These are phyloP conservation scores for Caenorhabditis remanei DNA, from an alignment of 1,140 invertebrate genomes.

Conservation along the genomic window DNA sequence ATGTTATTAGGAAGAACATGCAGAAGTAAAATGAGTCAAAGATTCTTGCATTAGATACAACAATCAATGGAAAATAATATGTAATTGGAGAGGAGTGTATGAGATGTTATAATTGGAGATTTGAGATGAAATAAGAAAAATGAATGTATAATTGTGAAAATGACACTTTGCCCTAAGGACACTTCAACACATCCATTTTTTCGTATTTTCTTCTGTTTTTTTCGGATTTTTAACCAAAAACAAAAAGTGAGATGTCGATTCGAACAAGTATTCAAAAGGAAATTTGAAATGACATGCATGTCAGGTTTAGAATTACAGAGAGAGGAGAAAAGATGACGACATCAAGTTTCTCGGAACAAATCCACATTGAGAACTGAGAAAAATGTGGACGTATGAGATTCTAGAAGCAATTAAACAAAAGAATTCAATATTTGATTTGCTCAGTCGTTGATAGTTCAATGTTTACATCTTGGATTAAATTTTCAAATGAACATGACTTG, in stretches of 20 bases:
- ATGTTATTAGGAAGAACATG: too few species aligned
- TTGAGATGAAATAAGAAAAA: conserved; percentile 2
- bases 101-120: background rate
- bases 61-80: background rate
- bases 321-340: background rate
- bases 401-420: too few species aligned
- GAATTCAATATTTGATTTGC: too few species aligned
- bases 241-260: background rate
- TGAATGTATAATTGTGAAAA: background rate
- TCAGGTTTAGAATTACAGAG: conserved; percentile 16
- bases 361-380: too few species aligned
- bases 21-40: background rate
- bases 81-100: background rate
- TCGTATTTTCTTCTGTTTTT: background rate
- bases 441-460: too few species aligned
- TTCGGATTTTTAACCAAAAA: background rate
- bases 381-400: too few species aligned
- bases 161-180: background rate
- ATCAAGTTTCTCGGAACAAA: background rate
- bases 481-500: too few species aligned
- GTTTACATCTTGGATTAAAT: too few species aligned
- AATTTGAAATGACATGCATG: conserved; percentile 8
- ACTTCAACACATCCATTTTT: background rate
- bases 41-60: background rate
- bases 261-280: conserved; percentile 2